Evolutionary conservation across 2,113 vertebrate species (phyloP), one percentile per base, ranked within the genome.

Genomic region (Melanerpes aurifrons): DNA sequence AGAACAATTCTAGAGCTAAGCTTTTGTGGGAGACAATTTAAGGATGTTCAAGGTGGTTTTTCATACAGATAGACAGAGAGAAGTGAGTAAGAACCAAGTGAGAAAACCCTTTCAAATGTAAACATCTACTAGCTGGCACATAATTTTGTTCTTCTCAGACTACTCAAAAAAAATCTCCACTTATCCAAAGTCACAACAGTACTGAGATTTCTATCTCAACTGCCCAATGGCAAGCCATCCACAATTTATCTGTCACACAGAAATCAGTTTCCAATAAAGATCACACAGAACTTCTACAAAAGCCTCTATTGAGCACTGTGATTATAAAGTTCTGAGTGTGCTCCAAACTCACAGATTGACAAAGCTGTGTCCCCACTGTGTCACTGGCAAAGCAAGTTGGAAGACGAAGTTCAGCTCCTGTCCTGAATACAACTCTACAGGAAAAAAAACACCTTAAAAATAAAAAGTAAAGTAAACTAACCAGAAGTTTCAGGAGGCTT

Each of bases 391-490:
- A 73, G 78, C 14, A 82, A 90, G 64, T 1, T 78, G 68, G 43
- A 94, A 92, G 64, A 69, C 73, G 84, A 95, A 89, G 89, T 86
- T 84, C 68, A 89, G 64, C 29, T 91, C 47, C n/a, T 73, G 47
- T 71, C 67, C 57, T 62, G 86, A 45, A 84, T 63, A 72, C 4
- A 92, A 87, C 35, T 82, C 58, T 31, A 66, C 40, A 68, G 32
- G 14, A 15, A 15, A 45, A 45, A 45, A 45, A 15, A 15, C 35
- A 10, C 40, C 40, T 40, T 40, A 45, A 45, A 45, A 45, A 45
- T 15, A 86, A 94, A 90, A 79, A 87, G 70, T 78, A 72, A 15
- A 82, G 59, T 77, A 92, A 92, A 92, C 72, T 82, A 92, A 85
- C 58, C 66, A 75, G 82, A 88, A 77, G 45, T 67, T 84, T 90